phyloP scores from a whole-genome alignment of 2,113 vertebrate species.

The Panthera uncia region DNA sequence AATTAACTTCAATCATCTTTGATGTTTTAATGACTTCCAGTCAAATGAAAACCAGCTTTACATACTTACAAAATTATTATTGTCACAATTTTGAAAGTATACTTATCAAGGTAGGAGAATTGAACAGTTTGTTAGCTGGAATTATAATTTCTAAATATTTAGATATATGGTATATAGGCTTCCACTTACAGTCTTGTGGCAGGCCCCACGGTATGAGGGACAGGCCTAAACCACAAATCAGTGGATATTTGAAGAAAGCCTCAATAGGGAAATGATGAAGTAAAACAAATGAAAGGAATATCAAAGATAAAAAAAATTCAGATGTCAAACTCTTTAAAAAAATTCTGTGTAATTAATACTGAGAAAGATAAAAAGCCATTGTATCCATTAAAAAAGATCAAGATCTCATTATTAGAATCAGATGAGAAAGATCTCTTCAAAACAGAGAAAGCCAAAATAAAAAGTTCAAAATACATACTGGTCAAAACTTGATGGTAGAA shows the following conservation, averaged over 20 bases:
- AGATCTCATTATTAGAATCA: neutral
- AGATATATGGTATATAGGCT: neutral
- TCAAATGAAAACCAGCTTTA: neutral
- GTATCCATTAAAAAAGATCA: neutral
- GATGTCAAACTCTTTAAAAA: neutral
- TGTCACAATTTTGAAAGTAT: neutral
- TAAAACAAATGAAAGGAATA: neutral
- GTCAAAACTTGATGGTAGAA: neutral
- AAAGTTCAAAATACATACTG: conserved; percentile 6
- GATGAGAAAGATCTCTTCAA: neutral
- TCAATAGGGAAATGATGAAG: neutral
- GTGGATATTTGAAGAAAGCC: neutral
- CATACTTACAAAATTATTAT: neutral
- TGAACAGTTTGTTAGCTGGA: neutral
- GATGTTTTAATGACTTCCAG: neutral
- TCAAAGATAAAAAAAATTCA: neutral
- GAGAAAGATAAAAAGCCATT: neutral
- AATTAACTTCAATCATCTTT: neutral
- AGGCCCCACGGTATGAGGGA: neutral
- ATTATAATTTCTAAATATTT: neutral
- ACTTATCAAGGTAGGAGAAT: neutral
- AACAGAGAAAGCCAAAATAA: neutral
- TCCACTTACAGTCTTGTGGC: neutral
- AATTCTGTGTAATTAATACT: neutral
- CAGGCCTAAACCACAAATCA: neutral